phyloP scores from a whole-genome alignment of 2,888 invertebrate species.

The Ganaspis brasiliensis region DNA sequence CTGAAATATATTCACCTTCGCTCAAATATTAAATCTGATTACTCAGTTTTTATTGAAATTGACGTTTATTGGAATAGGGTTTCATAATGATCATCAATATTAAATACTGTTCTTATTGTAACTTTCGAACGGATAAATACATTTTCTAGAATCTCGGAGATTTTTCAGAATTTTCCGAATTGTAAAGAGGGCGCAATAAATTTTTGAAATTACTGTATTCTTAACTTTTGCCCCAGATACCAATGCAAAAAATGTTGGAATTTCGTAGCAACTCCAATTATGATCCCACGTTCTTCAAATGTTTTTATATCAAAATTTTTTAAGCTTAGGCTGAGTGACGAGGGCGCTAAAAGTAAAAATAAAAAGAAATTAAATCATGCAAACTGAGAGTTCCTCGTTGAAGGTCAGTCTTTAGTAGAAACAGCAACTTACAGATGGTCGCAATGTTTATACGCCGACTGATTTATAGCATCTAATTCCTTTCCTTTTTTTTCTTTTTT shows the following conservation, averaged over 20 bases:
- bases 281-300: neutral
- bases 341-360: neutral
- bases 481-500: neutral
- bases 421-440: constrained; percentile 14
- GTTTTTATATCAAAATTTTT: neutral
- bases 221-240: too few relatives aligned
- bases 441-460: constrained; percentile 17
- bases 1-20: constrained; percentile 1
- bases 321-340: neutral
- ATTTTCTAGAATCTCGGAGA: too few relatives aligned
- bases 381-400: constrained; percentile 8
- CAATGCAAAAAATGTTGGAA: too few relatives aligned
- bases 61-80: too few relatives aligned
- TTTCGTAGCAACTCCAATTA: too few relatives aligned
- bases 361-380: constrained; percentile 1
- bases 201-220: too few relatives aligned
- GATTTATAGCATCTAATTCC: constrained; percentile 7
- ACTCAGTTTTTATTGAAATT: too few relatives aligned
- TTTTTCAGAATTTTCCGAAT: too few relatives aligned
- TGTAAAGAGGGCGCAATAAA: too few relatives aligned
- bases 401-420: constrained; percentile 5
- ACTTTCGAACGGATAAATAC: too few relatives aligned
- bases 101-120: too few relatives aligned
- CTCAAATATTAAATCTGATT: neutral
- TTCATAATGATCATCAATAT: too few relatives aligned